Evolutionary conservation across 2,797 vertebrate genomes (phyloP).

Genomic region (Fratercula arctica): DNA sequence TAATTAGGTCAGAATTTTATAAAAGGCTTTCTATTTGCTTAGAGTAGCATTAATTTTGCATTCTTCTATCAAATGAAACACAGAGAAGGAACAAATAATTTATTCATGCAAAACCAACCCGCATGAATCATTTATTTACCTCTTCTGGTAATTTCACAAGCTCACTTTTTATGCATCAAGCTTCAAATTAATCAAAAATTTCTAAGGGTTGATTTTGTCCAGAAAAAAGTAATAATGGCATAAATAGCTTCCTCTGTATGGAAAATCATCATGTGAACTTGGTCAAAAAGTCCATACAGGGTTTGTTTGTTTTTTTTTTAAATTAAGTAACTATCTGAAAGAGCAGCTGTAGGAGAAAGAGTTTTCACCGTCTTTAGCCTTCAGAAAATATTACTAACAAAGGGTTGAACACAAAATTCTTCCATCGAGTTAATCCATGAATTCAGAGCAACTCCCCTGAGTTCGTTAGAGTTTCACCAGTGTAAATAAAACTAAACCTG

Average conservation of each 20-base stretch:
- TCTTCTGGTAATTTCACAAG: slow-evolving; percentile 69
- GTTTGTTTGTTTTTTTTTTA: slow-evolving; percentile 7
- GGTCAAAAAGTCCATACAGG: slow-evolving; percentile 26
- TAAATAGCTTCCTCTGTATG: background rate
- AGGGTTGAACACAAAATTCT: background rate
- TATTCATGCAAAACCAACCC: slow-evolving; percentile 76
- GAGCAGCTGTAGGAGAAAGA: background rate
- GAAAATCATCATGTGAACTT: slow-evolving; percentile 60
- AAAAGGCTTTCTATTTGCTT: slow-evolving; percentile 66
- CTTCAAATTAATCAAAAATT: slow-evolving; percentile 51
- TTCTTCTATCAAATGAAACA: slow-evolving; percentile 65
- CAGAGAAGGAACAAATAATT: slow-evolving; percentile 70
- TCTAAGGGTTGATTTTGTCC: slow-evolving; percentile 48
- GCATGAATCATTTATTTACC: slow-evolving; percentile 78
- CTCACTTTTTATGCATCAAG: slow-evolving; percentile 53
- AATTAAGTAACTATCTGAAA: slow-evolving; percentile 4
- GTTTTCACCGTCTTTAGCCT: background rate
- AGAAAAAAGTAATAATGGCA: background rate
- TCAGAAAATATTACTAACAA: background rate
- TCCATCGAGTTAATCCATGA: background rate
- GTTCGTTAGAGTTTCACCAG: background rate
- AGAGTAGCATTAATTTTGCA: slow-evolving; percentile 72
- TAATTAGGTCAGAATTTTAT: slow-evolving; percentile 72
- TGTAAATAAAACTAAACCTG: background rate
- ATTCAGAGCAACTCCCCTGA: background rate